These are phyloP conservation scores for Psophia crepitans DNA, from an alignment of 2,113 vertebrate genomes.

Conservation along the genomic window DNA sequence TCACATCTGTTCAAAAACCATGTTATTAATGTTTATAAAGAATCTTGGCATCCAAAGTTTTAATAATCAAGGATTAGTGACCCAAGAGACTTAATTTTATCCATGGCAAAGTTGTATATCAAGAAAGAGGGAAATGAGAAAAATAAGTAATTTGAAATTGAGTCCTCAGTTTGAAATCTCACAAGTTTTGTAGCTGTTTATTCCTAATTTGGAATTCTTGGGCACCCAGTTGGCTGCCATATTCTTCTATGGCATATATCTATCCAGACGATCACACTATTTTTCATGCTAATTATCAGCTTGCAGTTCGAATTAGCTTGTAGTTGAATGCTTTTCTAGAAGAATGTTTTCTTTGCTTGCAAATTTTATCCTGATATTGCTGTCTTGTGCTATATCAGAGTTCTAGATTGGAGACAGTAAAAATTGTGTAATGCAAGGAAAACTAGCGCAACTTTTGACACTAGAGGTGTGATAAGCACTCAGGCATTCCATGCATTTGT, in stretches of 20 bases:
- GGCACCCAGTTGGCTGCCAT: background rate
- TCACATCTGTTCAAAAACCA: background rate
- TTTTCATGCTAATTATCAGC: background rate
- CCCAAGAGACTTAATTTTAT: background rate
- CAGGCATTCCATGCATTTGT: background rate
- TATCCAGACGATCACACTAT: accelerated
- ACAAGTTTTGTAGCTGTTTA: background rate
- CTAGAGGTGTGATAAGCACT: background rate
- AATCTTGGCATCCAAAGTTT: background rate
- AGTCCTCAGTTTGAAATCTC: background rate
- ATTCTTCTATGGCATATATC: background rate
- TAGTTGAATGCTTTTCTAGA: background rate
- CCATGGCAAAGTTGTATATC: background rate
- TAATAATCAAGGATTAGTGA: background rate
- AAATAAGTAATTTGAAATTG: background rate
- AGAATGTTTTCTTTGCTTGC: background rate
- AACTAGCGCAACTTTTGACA: too few relatives aligned
- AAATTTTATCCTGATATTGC: background rate
- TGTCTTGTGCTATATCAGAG: background rate
- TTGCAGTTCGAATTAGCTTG: background rate
- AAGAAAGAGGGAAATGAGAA: background rate
- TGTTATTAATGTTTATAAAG: conserved; percentile 10
- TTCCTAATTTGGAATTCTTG: background rate
- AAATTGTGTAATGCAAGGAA: background rate
- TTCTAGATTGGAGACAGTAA: background rate